Base-by-base conservation (phyloP, 37 sponge, comb jelly and placozoan genomes). In the Diacarnus erythraeanus region DNA sequence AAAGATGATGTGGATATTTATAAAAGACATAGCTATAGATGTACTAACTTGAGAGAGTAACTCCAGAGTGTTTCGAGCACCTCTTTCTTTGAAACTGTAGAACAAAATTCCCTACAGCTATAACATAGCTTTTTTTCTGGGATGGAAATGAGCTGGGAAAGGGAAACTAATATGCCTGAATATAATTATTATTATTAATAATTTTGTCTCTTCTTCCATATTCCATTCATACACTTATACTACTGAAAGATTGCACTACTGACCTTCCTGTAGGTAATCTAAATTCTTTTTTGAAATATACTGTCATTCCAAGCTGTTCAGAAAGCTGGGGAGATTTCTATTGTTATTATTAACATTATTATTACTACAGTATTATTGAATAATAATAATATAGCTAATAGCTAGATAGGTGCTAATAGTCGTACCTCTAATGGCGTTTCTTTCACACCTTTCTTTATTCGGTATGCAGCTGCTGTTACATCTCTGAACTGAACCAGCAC, bases 1-100 rank as follows among this genome's bases (percentile, higher is more conserved):
- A 12, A 47, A 47, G 51, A 6, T 15, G 51, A 47, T 47, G 51
- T 47, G 51, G 51, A 47, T 47, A 47, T 15, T 47, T 15, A 47
- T 47, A 12, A 63, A 25, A 63, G 18, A 69, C 34, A 37, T 69
- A 30, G 38, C 36, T 10, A 69, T 31, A 21, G 36, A 30, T 79
- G 22, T 0, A 30, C 85, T 84, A 72, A 83, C 89, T 38, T 35
- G 43, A 18, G 89, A 35, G 0, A 95, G 81, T 31, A 73, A 67
- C 40, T 83, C 71, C 26, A 96, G 83, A 2, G 96, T 64, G 63
- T 92, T 92, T 21, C 93, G 74, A 10, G 86, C 96, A 72, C 96
- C 96, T 74, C 96, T 64, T 68, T 96, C 96, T 72, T 96, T 96
- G 41, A 96, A 96, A 57, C 96, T 95, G 72, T 10, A 36, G 8